Evolutionary conservation across 1,140 invertebrate genomes (phyloP).

Genomic region (Pentalonia nigronervosa): DNA sequence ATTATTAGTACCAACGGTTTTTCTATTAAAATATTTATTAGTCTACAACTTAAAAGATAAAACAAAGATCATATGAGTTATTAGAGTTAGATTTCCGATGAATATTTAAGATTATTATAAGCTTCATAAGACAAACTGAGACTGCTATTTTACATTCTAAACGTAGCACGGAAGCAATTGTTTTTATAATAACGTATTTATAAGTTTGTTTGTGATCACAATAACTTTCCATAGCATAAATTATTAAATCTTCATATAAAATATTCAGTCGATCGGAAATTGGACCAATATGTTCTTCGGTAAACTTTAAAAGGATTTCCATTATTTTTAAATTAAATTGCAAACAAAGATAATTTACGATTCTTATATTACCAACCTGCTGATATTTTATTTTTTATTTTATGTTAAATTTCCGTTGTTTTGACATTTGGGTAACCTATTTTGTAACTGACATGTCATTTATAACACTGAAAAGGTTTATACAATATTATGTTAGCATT

Average conservation of each 20-base stretch:
- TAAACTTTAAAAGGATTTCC: not conserved
- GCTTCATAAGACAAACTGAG: not conserved
- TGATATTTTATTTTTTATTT: not conserved
- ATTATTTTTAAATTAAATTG: not conserved
- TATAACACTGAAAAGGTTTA: conserved; percentile 1
- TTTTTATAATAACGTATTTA: conserved; percentile 6
- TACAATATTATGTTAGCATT: not conserved
- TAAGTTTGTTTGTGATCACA: not conserved
- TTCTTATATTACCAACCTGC: not conserved
- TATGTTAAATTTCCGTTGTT: conserved; percentile 2
- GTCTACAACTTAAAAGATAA: too few species aligned
- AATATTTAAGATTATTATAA: not conserved
- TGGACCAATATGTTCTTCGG: not conserved
- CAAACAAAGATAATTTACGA: not conserved
- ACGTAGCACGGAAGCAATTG: not conserved
- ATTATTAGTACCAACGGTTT: too few species aligned
- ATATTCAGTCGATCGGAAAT: conserved; percentile 4
- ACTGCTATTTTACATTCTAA: not conserved
- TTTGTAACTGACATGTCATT: conserved; percentile 10
- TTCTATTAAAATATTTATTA: too few species aligned
- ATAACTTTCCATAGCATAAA: not conserved
- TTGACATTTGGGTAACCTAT: not conserved
- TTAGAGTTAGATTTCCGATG: not conserved
- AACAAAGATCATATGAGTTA: too few species aligned
- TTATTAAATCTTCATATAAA: not conserved